Evolutionary conservation across 2,113 vertebrate species (phyloP).

Genomic region (Steatornis caripensis): DNA sequence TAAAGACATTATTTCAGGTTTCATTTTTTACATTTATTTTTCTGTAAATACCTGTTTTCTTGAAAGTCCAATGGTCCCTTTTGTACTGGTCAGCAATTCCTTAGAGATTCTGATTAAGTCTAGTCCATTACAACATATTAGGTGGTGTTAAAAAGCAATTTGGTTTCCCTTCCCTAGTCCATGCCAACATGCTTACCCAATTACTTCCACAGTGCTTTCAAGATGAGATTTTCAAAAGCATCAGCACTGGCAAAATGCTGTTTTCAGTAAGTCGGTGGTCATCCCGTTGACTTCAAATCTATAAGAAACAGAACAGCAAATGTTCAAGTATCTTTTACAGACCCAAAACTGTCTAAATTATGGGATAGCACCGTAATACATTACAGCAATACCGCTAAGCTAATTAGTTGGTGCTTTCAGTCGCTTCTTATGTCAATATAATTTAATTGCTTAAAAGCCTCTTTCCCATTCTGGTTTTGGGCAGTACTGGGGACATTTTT

Average conservation of each 20-base stretch:
- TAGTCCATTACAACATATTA: background rate
- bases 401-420: conserved; percentile 32
- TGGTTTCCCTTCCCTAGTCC: background rate
- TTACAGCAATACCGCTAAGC: background rate
- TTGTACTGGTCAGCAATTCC: conserved; percentile 17
- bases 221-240: conserved; percentile 14
- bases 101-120: conserved; percentile 37
- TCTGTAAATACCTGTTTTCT: background rate
- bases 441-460: conserved; percentile 6
- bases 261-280: background rate
- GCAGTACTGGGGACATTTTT: background rate
- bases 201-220: background rate
- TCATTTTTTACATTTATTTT: background rate
- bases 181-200: background rate
- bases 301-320: background rate
- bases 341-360: background rate
- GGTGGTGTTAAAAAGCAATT: conserved; percentile 31
- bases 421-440: background rate
- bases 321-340: background rate
- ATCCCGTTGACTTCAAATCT: conserved; percentile 22
- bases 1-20: background rate
- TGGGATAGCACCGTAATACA: background rate
- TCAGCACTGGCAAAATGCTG: background rate
- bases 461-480: background rate
- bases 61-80: background rate